A percentile compares a stretch with the other conserved stretches of the same genome.
phyloP scores from a whole-genome alignment of 1,140 invertebrate species.

The Rhynchophorus ferrugineus region DNA sequence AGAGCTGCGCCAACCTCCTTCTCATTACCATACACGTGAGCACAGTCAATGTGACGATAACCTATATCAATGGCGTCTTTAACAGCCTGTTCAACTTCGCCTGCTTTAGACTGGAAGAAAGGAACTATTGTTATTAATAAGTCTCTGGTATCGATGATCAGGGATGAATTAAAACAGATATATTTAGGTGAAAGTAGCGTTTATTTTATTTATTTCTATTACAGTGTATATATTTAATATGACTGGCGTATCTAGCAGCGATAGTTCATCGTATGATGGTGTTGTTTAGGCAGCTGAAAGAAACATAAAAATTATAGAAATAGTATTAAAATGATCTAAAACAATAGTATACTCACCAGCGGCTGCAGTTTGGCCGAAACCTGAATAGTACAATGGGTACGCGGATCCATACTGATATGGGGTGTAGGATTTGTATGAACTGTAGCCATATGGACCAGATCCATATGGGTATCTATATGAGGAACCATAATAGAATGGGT shows the following conservation, averaged over 20 bases:
- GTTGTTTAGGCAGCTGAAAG: constrained; percentile 14
- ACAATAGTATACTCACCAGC: not conserved
- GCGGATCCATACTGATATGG: constrained; percentile 9
- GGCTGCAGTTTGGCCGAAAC: not conserved
- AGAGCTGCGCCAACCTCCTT: constrained; percentile 76
- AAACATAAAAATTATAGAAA: not conserved
- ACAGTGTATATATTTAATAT: no score
- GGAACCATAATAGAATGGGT: not conserved
- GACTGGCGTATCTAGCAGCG: no score
- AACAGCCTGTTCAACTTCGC: constrained; percentile 66
- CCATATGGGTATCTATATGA: not conserved
- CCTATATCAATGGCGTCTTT: constrained; percentile 66
- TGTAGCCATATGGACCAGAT: not conserved
- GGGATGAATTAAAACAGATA: no score
- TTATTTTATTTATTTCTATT: no score
- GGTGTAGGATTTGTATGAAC: not conserved
- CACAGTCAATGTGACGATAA: constrained; percentile 66
- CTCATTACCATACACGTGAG: constrained; percentile 69
- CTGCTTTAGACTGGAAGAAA: constrained; percentile 55
- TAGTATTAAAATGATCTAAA: not conserved
- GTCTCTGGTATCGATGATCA: not conserved
- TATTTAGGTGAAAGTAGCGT: no score
- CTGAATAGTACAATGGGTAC: not conserved
- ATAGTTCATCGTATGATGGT: no score
- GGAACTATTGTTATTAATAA: constrained; percentile 46